Percentiles rank a stretch among this genome's conserved stretches.
phyloP scores from a whole-genome alignment of 2,888 invertebrate species.

The Zhuqinia jingwanae region DNA sequence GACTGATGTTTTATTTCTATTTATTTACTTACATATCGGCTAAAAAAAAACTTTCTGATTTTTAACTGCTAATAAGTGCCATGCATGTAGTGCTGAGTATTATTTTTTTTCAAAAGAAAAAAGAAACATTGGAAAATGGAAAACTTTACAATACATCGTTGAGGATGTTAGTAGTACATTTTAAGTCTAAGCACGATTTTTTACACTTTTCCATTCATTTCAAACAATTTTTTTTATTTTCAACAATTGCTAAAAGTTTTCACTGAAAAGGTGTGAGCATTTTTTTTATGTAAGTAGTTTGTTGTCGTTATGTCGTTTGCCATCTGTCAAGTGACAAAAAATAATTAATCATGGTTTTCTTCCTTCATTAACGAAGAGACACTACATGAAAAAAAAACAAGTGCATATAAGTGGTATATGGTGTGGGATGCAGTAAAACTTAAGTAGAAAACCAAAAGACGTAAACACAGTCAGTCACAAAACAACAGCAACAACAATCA shows the following conservation, averaged over 20 bases:
- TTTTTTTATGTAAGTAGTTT: not conserved
- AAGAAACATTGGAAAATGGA: not conserved
- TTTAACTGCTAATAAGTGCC: not conserved
- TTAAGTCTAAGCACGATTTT: slow-evolving; percentile 55
- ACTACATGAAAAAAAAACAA: slow-evolving; percentile 36
- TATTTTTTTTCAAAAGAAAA: slow-evolving; percentile 7
- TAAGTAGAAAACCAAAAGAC: slow-evolving; percentile 17
- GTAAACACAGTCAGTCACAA: slow-evolving; percentile 3
- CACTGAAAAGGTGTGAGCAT: slow-evolving; percentile 42
- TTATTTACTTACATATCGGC: not conserved
- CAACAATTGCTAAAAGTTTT: not conserved
- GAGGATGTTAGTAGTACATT: not conserved
- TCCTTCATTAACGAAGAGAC: slow-evolving; percentile 61
- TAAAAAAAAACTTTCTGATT: slow-evolving; percentile 36
- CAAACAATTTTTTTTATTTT: slow-evolving; percentile 5
- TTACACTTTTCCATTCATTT: slow-evolving; percentile 52
- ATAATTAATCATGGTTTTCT: slow-evolving; percentile 68
- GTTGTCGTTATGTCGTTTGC: slow-evolving; percentile 26
- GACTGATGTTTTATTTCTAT: slow-evolving; percentile 16
- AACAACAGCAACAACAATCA: no score
- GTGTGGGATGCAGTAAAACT: slow-evolving; percentile 25
- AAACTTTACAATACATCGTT: not conserved
- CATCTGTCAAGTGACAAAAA: slow-evolving; percentile 54
- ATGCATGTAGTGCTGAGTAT: not conserved
- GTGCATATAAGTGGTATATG: not conserved